Evolutionary conservation across 2,888 invertebrate genomes (phyloP).

Genomic region (Metopia argyrocephala): DNA sequence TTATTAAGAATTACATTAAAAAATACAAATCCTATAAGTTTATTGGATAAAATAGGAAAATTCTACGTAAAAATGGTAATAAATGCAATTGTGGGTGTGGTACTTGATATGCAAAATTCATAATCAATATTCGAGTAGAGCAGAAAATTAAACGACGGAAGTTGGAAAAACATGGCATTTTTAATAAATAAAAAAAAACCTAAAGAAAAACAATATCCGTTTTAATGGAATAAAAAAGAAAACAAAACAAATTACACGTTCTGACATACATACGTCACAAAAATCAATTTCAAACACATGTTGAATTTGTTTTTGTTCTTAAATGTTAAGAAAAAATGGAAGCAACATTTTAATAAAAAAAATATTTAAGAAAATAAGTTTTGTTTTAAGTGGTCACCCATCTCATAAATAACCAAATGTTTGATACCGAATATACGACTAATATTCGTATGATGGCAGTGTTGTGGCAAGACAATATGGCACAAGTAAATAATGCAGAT

Average conservation of each 20-base stretch:
- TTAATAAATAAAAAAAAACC: background rate
- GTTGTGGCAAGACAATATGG: background rate
- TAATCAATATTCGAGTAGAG: too few relatives aligned
- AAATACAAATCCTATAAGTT: too few relatives aligned
- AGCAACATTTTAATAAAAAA: background rate
- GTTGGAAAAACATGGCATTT: background rate
- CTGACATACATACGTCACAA: conserved; percentile 2
- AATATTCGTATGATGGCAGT: background rate
- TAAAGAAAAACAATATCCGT: conserved; percentile 17
- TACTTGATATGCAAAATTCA: too few relatives aligned
- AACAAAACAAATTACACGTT: background rate
- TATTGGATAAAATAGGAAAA: too few relatives aligned
- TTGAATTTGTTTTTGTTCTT: conserved; percentile 15
- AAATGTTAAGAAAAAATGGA: conserved; percentile 1
- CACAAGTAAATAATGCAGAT: background rate
- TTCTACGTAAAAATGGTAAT: too few relatives aligned
- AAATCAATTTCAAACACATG: conserved; percentile 39
- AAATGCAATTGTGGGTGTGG: too few relatives aligned
- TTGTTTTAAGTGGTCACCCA: conserved; percentile 17
- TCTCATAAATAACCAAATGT: background rate
- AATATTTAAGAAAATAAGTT: background rate
- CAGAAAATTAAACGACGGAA: background rate
- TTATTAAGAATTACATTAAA: too few relatives aligned
- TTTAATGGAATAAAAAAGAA: background rate
- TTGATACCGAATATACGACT: background rate